These are phyloP conservation scores for Rhopalosiphum nymphaeae DNA, from an alignment of 2,888 invertebrate species.

Conservation along the genomic window DNA sequence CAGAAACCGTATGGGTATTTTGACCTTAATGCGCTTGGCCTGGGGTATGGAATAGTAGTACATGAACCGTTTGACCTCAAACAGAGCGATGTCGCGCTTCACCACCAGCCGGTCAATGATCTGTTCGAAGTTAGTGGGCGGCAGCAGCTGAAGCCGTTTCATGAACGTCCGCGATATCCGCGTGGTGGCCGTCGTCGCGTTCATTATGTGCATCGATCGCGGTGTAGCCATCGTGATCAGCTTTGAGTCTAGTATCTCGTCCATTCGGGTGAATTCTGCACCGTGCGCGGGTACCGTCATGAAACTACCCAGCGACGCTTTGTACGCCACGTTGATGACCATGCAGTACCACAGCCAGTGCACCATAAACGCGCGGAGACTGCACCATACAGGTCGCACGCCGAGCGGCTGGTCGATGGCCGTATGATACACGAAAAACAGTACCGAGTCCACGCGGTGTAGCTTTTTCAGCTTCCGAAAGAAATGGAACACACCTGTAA, in stretches of 20 bases:
- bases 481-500: constrained; percentile 46
- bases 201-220: constrained; percentile 64
- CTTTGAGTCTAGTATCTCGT: constrained; percentile 64
- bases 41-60: constrained; percentile 66
- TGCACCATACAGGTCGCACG: constrained; percentile 40
- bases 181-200: constrained; percentile 59
- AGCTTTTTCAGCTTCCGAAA: constrained; percentile 38
- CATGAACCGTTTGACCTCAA: constrained; percentile 66
- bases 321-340: constrained; percentile 66
- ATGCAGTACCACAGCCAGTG: constrained; percentile 66
- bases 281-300: constrained; percentile 66
- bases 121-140: constrained; percentile 58
- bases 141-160: constrained; percentile 51
- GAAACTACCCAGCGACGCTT: constrained; percentile 66
- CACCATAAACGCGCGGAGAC: constrained; percentile 62
- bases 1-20: constrained; percentile 66
- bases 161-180: constrained; percentile 53
- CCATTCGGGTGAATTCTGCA: constrained; percentile 65
- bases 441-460: constrained; percentile 10
- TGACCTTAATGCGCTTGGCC: constrained; percentile 66
- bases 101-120: constrained; percentile 64
- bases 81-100: constrained; percentile 65
- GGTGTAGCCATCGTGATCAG: constrained; percentile 61
- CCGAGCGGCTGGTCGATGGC: constrained; percentile 65
- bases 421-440: constrained; percentile 63